Percentiles rank a stretch among this genome's conserved stretches.
These are phyloP conservation scores for Omphaloscelis lunosa DNA, from an alignment of 2,888 invertebrate species.

Conservation along the genomic window DNA sequence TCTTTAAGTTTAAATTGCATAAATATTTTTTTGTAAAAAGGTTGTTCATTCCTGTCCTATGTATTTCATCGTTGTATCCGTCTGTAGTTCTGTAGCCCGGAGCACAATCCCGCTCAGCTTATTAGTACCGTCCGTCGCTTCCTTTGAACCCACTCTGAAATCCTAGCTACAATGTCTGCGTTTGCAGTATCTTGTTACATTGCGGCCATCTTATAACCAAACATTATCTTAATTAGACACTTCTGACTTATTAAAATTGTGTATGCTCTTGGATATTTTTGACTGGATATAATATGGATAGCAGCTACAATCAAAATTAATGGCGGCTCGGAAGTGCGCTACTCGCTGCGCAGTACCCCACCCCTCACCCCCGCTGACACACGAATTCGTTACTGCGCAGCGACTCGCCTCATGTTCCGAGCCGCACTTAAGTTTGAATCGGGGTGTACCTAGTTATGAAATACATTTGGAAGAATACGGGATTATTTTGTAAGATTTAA, in stretches of 20 bases:
- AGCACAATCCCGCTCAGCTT: slow-evolving; percentile 37
- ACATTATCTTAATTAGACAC: slow-evolving; percentile 25
- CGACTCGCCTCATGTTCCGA: too few relatives aligned
- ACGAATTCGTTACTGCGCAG: too few relatives aligned
- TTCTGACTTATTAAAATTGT: neutral
- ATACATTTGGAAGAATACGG: neutral
- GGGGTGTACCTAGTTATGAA: neutral
- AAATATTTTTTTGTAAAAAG: slow-evolving; percentile 2
- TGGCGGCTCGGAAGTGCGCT: too few relatives aligned
- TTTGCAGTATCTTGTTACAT: slow-evolving; percentile 36
- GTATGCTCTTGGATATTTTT: neutral
- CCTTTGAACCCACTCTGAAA: slow-evolving; percentile 56
- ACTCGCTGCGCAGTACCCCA: too few relatives aligned
- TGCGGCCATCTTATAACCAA: slow-evolving; percentile 12
- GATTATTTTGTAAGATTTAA: neutral
- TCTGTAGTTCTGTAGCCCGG: slow-evolving; percentile 20
- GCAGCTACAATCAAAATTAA: neutral
- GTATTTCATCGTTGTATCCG: slow-evolving; percentile 12
- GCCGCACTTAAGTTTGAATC: too few relatives aligned
- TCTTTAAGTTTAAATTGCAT: neutral
- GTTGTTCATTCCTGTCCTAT: slow-evolving; percentile 21
- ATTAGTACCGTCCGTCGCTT: slow-evolving; percentile 29
- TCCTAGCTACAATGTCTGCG: slow-evolving; percentile 33
- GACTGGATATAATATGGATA: neutral
- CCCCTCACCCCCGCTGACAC: too few relatives aligned